A percentile compares a stretch with the other conserved stretches of the same genome.
phyloP scores from a whole-genome alignment of 2,113 vertebrate genomes.

The Benthochromis sp. region DNA sequence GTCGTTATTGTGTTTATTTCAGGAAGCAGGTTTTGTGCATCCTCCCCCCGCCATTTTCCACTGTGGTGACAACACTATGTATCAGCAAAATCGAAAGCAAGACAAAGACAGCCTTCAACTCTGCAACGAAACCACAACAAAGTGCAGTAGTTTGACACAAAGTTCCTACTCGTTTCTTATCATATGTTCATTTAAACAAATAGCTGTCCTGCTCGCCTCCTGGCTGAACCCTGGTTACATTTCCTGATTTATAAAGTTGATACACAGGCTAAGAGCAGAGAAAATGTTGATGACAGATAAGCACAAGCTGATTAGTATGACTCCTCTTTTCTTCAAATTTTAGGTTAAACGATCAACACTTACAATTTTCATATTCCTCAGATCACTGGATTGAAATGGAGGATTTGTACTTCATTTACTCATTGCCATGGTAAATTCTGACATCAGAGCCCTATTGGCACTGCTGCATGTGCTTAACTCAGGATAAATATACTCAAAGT shows the following conservation, averaged over 20 bases:
- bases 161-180: background rate
- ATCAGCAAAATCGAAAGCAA: background rate
- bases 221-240: fast-evolving
- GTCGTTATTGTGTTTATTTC: background rate
- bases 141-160: fast-evolving
- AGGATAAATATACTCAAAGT: background rate
- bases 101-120: background rate
- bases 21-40: background rate
- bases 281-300: background rate
- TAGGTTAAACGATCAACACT: background rate
- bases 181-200: background rate
- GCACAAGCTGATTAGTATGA: background rate
- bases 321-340: background rate
- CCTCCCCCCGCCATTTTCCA: background rate
- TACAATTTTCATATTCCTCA: background rate
- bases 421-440: background rate
- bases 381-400: background rate
- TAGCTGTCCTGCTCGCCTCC: background rate
- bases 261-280: background rate
- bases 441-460: fast-evolving
- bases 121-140: background rate
- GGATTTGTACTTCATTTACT: background rate
- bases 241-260: background rate
- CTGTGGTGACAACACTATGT: background rate
- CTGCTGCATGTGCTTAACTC: background rate